Conservation (phyloP, 2,888 invertebrate species). For the Apeira syringaria region DNA sequence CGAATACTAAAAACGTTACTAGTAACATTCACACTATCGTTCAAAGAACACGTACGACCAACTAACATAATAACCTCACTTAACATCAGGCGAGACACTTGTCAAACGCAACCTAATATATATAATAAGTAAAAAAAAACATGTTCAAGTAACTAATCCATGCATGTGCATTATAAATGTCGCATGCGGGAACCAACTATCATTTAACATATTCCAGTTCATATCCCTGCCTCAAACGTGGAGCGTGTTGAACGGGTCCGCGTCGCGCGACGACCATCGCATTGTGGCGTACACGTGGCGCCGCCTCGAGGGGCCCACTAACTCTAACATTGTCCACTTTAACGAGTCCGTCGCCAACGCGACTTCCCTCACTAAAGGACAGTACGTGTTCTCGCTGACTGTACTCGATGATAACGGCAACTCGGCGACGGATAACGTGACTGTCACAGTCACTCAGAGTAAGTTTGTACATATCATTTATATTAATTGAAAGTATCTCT, state of each 20-base stretch:
- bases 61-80: no score
- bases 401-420: constrained; percentile 94
- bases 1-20: no score
- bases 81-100: no score
- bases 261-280: constrained; percentile 92
- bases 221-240: constrained; percentile 93
- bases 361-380: constrained; percentile 91
- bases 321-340: constrained; percentile 75
- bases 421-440: constrained; percentile 88
- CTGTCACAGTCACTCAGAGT: constrained; percentile 93
- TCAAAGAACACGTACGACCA: no score
- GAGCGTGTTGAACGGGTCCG: constrained; percentile 90
- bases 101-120: no score
- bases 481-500: no score
- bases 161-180: background rate
- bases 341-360: constrained; percentile 90
- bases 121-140: no score
- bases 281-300: constrained; percentile 94
- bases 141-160: background rate
- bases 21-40: no score
- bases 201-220: constrained; percentile 72
- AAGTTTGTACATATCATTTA: constrained; percentile 70
- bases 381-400: constrained; percentile 91
- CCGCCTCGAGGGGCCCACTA: constrained; percentile 88
- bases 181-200: constrained; percentile 19